A percentile compares a stretch with the other conserved stretches of the same genome.
Conservation (phyloP, 1,140 invertebrate genomes). For the Lasioglossum baleicum region DNA sequence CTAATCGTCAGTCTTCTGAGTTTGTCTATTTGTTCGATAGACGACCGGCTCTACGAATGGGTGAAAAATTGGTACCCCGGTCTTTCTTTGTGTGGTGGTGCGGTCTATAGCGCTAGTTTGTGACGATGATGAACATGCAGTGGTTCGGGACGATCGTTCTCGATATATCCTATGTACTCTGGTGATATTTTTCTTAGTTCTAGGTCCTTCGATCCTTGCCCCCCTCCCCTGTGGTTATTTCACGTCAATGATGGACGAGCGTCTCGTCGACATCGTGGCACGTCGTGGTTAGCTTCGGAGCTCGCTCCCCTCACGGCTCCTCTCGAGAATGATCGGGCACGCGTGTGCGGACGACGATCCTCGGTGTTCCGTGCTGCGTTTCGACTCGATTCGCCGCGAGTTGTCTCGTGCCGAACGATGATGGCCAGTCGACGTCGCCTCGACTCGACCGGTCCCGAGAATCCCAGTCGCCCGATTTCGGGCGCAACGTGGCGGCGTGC, state of each 20-base stretch:
- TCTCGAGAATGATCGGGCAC: neutral
- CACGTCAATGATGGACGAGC: neutral
- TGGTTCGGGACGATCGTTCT: neutral
- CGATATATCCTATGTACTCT: neutral
- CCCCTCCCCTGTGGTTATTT: neutral
- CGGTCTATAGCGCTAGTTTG: neutral
- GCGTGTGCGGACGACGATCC: neutral
- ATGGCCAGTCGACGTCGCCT: neutral
- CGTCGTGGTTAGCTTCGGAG: neutral
- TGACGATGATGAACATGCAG: neutral
- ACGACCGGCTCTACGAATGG: neutral
- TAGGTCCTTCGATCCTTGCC: neutral
- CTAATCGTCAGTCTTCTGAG: conserved; percentile 1
- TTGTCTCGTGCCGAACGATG: neutral
- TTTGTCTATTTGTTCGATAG: neutral
- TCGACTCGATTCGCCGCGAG: neutral
- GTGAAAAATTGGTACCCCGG: neutral
- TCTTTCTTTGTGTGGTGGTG: neutral
- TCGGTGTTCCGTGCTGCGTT: too few relatives aligned
- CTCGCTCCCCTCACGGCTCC: neutral
- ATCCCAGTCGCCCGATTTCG: neutral
- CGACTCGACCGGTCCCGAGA: neutral
- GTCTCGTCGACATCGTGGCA: neutral
- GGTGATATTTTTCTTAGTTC: neutral
- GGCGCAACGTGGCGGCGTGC: neutral